Base-by-base conservation (phyloP, 2,113 vertebrate genomes). In the Apteryx mantelli region DNA sequence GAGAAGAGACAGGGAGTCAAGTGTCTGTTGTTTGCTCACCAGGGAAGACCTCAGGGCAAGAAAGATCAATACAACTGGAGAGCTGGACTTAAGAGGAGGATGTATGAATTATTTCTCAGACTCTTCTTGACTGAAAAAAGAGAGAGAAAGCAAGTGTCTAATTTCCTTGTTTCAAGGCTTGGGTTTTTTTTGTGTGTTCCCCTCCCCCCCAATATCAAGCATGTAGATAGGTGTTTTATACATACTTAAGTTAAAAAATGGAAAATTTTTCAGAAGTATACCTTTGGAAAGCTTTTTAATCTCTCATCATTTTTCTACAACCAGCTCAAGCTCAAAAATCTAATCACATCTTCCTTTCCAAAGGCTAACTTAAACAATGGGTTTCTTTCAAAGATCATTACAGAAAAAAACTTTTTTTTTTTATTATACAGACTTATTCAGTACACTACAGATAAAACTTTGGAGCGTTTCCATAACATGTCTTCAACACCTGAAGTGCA, bases 91-190 rank as follows among this genome's bases (percentile, higher is more conserved):
- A 93, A 94, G 85, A 94, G 38, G 22, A 82, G 56, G 58, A 82
- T 91, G 92, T 95, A 93, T 95, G 38, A 95, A 93, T 96, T 94
- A 89, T 93, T 96, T 91, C 91, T 92, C 28, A 91, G 50, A 60
- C 9, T 86, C 22, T 85, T 58, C 66, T n/a, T 77, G 82, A 84
- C 76, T 60, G 52, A 85, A 85, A 82, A 44, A 88, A 61, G 30
- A 89, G 20, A 71, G 15, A 48, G 36, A 71, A 82, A 91, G 9
- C 34, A 82, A 73, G 16, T 40, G 26, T 71, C 48, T 53, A 64
- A 82, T 71, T 89, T 91, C 86, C 34, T 76, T 76, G 4, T 89
- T 24, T 75, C 16, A 56, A 84, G 20, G 15, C 0, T 32, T 44
- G n/a, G 36, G 36, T 44, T 12, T 38, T 76, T 44, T 63, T 75